These are phyloP conservation scores for Crossaster papposus DNA, from an alignment of 53 echinoderm and acorn worm species.

Conservation along the genomic window DNA sequence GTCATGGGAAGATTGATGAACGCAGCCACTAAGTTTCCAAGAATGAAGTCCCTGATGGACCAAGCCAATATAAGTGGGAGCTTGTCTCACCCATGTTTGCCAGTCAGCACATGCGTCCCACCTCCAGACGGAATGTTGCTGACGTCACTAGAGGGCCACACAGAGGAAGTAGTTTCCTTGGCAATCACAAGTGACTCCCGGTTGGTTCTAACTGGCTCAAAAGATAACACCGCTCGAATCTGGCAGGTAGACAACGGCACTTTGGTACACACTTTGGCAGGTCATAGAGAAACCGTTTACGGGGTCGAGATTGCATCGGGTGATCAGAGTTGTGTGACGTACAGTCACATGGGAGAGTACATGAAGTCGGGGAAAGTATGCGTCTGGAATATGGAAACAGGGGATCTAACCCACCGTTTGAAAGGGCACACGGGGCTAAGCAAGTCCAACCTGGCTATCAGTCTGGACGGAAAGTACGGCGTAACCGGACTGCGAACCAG, in stretches of 20 bases:
- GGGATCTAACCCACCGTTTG: slow-evolving; percentile 51
- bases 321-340: slow-evolving; percentile 52
- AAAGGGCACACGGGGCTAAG: slow-evolving; percentile 56
- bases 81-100: slow-evolving; percentile 23
- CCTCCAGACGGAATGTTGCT: slow-evolving; percentile 59
- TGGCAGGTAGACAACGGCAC: slow-evolving; percentile 46
- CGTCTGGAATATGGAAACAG: slow-evolving; percentile 66
- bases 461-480: slow-evolving; percentile 37
- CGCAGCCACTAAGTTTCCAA: background rate
- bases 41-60: slow-evolving; percentile 22
- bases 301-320: slow-evolving; percentile 52
- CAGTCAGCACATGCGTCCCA: slow-evolving; percentile 51
- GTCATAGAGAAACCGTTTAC: slow-evolving; percentile 57
- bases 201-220: slow-evolving; percentile 54
- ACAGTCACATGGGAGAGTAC: slow-evolving; percentile 57
- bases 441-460: slow-evolving; percentile 25
- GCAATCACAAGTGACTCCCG: slow-evolving; percentile 48
- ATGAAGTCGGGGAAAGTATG: slow-evolving; percentile 63
- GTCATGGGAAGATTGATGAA: slow-evolving; percentile 53
- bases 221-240: slow-evolving; percentile 47
- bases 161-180: slow-evolving; percentile 47
- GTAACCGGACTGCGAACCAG: slow-evolving; percentile 40
- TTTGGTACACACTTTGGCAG: slow-evolving; percentile 43
- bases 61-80: slow-evolving; percentile 8
- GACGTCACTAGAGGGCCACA: slow-evolving; percentile 62